Evolutionary conservation across 2,797 vertebrate species (phyloP).

Genomic region (Xiphorhynchus erythropygius): DNA sequence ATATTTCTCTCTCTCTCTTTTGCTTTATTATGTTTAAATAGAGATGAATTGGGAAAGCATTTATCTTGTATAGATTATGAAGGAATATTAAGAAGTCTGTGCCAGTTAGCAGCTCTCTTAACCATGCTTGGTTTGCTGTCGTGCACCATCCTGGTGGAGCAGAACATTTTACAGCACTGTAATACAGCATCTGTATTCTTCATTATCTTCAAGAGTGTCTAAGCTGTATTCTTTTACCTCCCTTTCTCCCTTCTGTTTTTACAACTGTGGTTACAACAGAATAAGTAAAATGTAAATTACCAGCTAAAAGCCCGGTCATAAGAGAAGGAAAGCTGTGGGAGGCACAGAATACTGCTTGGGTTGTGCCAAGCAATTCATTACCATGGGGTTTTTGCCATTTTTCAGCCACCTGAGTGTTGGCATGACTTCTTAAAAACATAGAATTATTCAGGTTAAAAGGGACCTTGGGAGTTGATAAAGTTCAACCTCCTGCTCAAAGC

Average conservation of each 20-base stretch:
- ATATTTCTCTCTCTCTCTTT: not conserved
- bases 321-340: not conserved
- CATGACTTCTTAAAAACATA: not conserved
- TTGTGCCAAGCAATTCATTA: not conserved
- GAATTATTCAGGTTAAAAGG: not conserved
- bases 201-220: not conserved
- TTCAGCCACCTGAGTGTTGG: not conserved
- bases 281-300: not conserved
- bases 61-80: not conserved
- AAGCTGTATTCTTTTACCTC: not conserved
- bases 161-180: not conserved
- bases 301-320: not conserved
- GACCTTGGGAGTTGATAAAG: not conserved
- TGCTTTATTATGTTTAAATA: constrained; percentile 28
- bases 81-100: constrained; percentile 4
- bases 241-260: not conserved
- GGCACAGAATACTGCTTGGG: not conserved
- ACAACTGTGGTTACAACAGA: not conserved
- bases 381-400: not conserved
- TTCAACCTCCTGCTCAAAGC: not conserved
- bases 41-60: constrained; percentile 24
- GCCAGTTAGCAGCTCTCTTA: not conserved
- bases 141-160: not conserved
- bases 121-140: not conserved
- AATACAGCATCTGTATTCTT: not conserved